A percentile compares a stretch with the other conserved stretches of the same genome.
Conservation (phyloP, 2,113 vertebrate species). For the Mobula birostris region DNA sequence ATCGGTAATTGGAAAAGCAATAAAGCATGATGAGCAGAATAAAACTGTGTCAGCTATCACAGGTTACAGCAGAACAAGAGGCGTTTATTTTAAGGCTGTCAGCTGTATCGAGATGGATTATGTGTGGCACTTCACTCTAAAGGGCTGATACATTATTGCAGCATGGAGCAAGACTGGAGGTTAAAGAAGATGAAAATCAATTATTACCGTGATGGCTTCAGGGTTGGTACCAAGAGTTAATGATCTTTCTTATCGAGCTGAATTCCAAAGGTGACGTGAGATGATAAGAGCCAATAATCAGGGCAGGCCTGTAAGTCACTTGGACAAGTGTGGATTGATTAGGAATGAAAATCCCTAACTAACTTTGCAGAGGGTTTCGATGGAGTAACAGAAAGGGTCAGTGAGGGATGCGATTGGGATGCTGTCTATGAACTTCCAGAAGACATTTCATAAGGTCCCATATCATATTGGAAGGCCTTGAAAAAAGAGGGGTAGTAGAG, state of each 20-base stretch:
- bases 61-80: not conserved
- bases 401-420: too few species aligned
- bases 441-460: too few species aligned
- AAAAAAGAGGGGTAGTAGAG: too few species aligned
- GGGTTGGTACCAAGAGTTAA: not conserved
- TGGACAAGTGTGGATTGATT: too few species aligned
- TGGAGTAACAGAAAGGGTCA: too few species aligned
- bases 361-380: too few species aligned
- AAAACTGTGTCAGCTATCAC: not conserved
- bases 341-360: too few species aligned
- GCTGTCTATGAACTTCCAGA: too few species aligned
- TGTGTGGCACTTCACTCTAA: not conserved
- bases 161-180: not conserved
- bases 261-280: too few species aligned
- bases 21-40: not conserved
- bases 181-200: not conserved
- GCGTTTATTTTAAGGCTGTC: not conserved
- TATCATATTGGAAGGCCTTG: too few species aligned
- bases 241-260: not conserved
- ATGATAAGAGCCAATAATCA: too few species aligned
- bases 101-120: not conserved
- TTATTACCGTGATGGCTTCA: not conserved
- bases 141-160: not conserved
- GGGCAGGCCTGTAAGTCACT: too few species aligned
- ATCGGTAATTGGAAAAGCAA: not conserved